A percentile compares a stretch with the other conserved stretches of the same genome.
phyloP scores from a whole-genome alignment of 2,888 invertebrate genomes.

The Spisula subtruncata region DNA sequence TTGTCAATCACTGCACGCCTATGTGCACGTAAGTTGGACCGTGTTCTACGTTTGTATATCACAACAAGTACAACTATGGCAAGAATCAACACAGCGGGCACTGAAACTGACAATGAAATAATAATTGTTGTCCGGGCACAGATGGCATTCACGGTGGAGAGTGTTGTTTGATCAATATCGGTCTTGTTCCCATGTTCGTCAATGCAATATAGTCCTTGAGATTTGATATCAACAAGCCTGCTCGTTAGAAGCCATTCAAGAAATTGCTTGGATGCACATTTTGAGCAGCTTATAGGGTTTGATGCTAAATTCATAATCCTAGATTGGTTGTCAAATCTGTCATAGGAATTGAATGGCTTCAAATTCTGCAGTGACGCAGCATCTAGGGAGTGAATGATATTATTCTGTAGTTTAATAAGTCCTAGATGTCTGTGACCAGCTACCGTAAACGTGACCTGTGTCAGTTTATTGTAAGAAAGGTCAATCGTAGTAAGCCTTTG shows the following conservation, averaged over 20 bases:
- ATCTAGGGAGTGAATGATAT: slow-evolving; percentile 5
- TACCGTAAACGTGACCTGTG: slow-evolving; percentile 8
- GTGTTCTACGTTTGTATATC: neutral
- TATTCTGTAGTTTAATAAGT: neutral
- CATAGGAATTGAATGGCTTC: neutral
- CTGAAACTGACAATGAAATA: neutral
- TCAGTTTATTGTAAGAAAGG: slow-evolving; percentile 16
- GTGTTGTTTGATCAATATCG: neutral
- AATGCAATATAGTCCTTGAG: neutral
- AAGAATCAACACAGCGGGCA: neutral
- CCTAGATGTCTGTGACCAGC: neutral
- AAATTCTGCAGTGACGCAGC: neutral
- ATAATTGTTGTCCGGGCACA: neutral
- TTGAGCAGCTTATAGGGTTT: slow-evolving; percentile 18
- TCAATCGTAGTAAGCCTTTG: neutral
- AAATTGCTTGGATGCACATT: neutral
- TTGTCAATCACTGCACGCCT: neutral
- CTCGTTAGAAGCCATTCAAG: slow-evolving; percentile 10
- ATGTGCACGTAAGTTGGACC: neutral
- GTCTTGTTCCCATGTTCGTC: neutral
- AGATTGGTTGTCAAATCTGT: neutral
- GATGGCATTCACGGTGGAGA: neutral
- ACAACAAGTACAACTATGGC: neutral
- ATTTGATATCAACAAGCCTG: neutral
- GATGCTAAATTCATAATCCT: neutral